These are phyloP conservation scores for Rhinichthys osculus DNA, from an alignment of 2,797 vertebrate genomes.

Conservation along the genomic window DNA sequence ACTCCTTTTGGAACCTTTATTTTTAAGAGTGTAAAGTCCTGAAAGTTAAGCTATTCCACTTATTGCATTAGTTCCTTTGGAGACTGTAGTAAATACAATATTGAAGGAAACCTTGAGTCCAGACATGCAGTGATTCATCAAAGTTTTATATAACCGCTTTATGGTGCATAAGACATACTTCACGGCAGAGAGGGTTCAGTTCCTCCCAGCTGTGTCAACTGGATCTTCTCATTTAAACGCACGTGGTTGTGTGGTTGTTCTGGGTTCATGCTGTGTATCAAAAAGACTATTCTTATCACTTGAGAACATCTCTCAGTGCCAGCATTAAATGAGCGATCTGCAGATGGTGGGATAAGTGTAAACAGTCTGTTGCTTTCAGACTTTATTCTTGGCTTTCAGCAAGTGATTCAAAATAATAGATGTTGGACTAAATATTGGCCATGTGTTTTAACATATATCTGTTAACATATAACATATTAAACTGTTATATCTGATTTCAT, in stretches of 20 bases:
- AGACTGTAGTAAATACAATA: neutral
- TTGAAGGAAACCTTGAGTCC: neutral
- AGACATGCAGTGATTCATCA: neutral
- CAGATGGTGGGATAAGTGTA: slow-evolving; percentile 30
- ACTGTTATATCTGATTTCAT: slow-evolving; percentile 17
- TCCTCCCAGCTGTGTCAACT: slow-evolving; percentile 11
- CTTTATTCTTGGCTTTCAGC: slow-evolving; percentile 37
- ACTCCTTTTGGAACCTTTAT: neutral
- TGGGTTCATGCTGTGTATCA: neutral
- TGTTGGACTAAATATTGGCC: slow-evolving; percentile 1
- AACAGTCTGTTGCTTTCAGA: slow-evolving; percentile 18
- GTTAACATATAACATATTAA: too few species aligned
- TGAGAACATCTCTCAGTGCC: slow-evolving; percentile 42
- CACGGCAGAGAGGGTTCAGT: slow-evolving; percentile 6
- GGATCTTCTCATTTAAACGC: slow-evolving; percentile 4
- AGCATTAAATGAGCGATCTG: slow-evolving; percentile 41
- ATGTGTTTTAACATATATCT: neutral
- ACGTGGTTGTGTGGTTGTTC: slow-evolving; percentile 3
- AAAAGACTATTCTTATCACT: slow-evolving; percentile 49
- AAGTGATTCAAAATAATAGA: slow-evolving; percentile 24
- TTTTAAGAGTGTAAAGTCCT: neutral
- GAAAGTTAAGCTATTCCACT: neutral
- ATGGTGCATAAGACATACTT: slow-evolving; percentile 9
- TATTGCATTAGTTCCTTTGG: neutral
- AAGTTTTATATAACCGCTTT: neutral